Percentiles rank a stretch among this genome's conserved stretches.
These are phyloP conservation scores for Cantharis flavilabris DNA, from an alignment of 2,888 invertebrate species.

Conservation along the genomic window DNA sequence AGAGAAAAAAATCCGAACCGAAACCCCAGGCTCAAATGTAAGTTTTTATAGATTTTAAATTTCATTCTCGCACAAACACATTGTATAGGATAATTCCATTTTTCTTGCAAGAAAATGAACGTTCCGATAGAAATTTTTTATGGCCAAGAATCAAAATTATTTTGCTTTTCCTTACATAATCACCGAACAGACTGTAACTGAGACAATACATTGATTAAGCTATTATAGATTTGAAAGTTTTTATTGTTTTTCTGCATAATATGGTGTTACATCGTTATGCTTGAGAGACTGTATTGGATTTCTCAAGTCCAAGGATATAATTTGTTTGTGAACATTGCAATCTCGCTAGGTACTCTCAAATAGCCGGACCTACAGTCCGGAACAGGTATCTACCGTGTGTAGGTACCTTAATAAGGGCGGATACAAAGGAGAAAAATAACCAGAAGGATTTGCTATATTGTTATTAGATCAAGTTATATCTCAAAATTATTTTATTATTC, in stretches of 20 bases:
- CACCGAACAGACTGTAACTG: not conserved
- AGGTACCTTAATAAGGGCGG: too few species aligned
- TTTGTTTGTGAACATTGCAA: not conserved
- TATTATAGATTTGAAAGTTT: not conserved
- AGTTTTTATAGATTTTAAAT: conserved; percentile 53
- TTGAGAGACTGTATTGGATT: not conserved
- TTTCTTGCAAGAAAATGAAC: too few species aligned
- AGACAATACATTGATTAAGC: not conserved
- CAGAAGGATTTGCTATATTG: too few species aligned
- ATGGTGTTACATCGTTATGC: not conserved
- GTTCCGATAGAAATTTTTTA: too few species aligned
- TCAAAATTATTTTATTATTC: too few species aligned
- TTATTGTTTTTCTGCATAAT: not conserved
- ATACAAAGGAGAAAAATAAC: too few species aligned
- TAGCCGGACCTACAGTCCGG: too few species aligned
- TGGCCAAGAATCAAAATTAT: not conserved
- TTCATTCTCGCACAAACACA: conserved; percentile 10
- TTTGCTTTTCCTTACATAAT: not conserved
- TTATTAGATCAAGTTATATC: too few species aligned
- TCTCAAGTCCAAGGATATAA: not conserved
- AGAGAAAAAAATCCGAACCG: conserved; percentile 66
- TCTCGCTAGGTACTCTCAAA: too few species aligned
- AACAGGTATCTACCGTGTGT: too few species aligned
- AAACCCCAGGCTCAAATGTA: conserved; percentile 68
- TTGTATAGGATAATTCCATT: not conserved